A percentile compares a stretch with the other conserved stretches of the same genome.
Conservation (phyloP, 2,888 invertebrate genomes). For the Acanthoscelides obtectus region DNA sequence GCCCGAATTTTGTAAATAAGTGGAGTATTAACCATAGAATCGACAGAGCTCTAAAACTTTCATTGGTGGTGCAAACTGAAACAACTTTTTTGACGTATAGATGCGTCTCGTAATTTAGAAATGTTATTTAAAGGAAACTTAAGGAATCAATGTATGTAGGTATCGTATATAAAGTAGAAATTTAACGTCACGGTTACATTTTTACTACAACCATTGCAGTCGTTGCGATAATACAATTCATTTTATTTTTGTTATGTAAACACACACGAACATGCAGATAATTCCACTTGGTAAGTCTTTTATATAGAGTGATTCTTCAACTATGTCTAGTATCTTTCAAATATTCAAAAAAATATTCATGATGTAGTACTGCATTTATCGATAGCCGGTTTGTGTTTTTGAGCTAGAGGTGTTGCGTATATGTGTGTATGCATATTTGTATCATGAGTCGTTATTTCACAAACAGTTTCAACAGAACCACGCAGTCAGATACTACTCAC, state of each 20-base stretch:
- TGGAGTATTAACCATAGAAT: neutral
- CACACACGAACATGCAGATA: neutral
- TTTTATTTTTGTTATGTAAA: neutral
- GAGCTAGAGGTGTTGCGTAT: slow-evolving; percentile 30
- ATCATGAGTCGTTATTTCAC: slow-evolving; percentile 21
- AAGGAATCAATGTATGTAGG: neutral
- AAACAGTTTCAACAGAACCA: neutral
- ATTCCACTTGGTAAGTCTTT: neutral
- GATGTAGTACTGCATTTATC: neutral
- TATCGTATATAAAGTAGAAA: neutral
- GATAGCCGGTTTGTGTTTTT: slow-evolving; percentile 40
- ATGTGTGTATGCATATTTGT: slow-evolving; percentile 20
- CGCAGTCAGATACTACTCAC: neutral
- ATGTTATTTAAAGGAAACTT: neutral
- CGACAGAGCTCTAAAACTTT: neutral
- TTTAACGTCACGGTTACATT: neutral
- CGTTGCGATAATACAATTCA: neutral
- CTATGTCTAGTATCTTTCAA: neutral
- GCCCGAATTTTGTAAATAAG: neutral
- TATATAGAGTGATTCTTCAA: neutral
- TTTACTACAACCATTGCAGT: neutral
- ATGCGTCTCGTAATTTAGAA: neutral
- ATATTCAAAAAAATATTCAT: neutral
- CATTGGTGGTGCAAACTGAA: neutral
- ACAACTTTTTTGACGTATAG: neutral